Percentiles rank a stretch among this genome's conserved stretches.
Conservation (phyloP, 1,140 invertebrate genomes). For the Euborellia annulipes region DNA sequence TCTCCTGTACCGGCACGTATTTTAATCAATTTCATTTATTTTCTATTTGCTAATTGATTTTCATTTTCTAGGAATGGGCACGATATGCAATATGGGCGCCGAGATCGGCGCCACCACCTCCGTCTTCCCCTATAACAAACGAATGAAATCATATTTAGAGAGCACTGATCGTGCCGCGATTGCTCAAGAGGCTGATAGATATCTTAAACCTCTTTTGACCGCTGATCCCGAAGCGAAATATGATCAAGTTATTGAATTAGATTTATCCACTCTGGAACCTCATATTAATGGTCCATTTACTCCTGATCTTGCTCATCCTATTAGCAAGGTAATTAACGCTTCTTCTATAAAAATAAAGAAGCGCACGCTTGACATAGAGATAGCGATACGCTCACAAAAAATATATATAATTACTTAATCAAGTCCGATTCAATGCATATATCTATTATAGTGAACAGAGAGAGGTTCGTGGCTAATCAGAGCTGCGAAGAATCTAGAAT, state of each 20-base stretch:
- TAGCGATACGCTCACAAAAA: too few species aligned
- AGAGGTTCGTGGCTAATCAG: too few species aligned
- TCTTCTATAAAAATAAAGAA: too few species aligned
- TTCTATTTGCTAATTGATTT: too few species aligned
- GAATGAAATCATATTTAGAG: conserved; percentile 87
- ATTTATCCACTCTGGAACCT: conserved; percentile 73
- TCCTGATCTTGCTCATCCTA: conserved; percentile 93
- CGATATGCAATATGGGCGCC: conserved; percentile 99
- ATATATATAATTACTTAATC: too few species aligned
- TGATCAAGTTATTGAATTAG: conserved; percentile 66
- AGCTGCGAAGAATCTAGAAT: too few species aligned
- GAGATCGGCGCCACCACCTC: conserved; percentile 99
- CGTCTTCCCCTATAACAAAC: conserved; percentile 89
- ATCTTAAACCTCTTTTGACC: conserved; percentile 54
- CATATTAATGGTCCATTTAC: conserved; percentile 99
- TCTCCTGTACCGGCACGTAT: conserved; percentile 95
- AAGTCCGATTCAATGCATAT: too few species aligned
- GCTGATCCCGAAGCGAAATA: conserved; percentile 77
- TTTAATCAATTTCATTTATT: too few species aligned
- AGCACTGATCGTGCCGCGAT: conserved; percentile 71
- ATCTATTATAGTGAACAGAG: too few species aligned
- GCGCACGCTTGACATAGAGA: too few species aligned
- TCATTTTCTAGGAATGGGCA: conserved; percentile 65
- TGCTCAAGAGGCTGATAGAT: conserved; percentile 64
- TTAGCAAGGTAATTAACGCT: conserved; percentile 83